Evolutionary conservation across 2,797 vertebrate species (phyloP).

Genomic region (Coilia nasus): DNA sequence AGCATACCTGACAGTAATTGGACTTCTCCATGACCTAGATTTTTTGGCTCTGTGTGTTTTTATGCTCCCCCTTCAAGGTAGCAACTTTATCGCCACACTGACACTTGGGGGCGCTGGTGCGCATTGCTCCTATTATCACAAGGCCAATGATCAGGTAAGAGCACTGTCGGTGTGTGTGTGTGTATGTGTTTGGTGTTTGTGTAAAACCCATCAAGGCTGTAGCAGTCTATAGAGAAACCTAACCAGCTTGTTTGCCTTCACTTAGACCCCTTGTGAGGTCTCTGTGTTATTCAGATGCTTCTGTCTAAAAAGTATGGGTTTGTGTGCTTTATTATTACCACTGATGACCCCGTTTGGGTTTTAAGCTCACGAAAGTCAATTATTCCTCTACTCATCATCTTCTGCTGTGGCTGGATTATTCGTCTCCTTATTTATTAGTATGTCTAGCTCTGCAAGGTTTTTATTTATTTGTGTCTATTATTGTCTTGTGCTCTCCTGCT

Average conservation of each 20-base stretch:
- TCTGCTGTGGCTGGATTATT: too few species aligned
- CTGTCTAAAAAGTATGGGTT: background rate
- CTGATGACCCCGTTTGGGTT: background rate
- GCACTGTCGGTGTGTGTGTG: background rate
- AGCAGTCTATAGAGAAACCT: background rate
- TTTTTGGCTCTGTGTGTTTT: background rate
- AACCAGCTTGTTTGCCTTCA: background rate
- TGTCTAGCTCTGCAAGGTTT: too few species aligned
- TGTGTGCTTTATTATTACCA: background rate
- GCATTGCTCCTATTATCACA: conserved; percentile 90
- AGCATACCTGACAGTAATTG: background rate
- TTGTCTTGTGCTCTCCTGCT: too few species aligned
- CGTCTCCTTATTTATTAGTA: too few species aligned
- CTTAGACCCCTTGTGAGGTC: background rate
- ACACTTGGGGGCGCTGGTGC: conserved; percentile 84
- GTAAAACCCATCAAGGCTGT: background rate
- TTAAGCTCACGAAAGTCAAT: background rate
- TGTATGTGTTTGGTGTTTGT: background rate
- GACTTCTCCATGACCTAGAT: background rate
- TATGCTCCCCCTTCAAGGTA: conserved; percentile 56
- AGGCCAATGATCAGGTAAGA: conserved; percentile 86
- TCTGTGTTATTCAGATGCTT: background rate
- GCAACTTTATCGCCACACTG: conserved; percentile 86
- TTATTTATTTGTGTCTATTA: too few species aligned
- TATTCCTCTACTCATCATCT: too few species aligned